phyloP scores from a whole-genome alignment of 2,888 invertebrate species.

The Acanthosepion lycidas region DNA sequence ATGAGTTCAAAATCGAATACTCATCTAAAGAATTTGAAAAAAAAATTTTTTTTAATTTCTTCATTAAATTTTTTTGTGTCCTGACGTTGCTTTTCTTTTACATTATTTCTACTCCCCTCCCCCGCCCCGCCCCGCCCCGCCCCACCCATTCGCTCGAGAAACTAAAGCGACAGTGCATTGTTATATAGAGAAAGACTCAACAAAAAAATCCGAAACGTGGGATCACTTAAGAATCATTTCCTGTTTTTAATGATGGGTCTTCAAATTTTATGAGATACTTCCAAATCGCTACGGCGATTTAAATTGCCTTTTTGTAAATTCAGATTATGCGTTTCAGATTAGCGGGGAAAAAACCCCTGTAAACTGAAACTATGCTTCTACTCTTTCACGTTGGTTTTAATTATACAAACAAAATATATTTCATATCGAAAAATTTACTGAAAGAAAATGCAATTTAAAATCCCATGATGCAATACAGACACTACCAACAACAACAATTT shows the following conservation, averaged over 20 bases:
- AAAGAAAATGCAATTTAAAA: neutral
- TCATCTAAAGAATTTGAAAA: neutral
- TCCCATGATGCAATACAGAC: neutral
- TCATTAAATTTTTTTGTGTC: neutral
- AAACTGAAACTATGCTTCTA: neutral
- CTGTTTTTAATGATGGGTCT: conserved; percentile 33
- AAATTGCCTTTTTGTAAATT: conserved; percentile 33
- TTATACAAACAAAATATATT: conserved; percentile 20
- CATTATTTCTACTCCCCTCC: neutral
- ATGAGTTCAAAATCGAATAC: neutral
- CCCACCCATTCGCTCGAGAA: neutral
- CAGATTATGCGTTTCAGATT: conserved; percentile 17
- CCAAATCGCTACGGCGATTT: neutral
- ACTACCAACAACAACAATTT: neutral
- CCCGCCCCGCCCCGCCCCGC: too few relatives aligned
- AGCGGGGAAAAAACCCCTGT: neutral
- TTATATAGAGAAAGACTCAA: neutral
- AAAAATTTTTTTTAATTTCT: too few relatives aligned
- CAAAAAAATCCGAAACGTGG: neutral
- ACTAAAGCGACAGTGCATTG: neutral
- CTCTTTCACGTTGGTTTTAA: neutral
- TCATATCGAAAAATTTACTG: neutral
- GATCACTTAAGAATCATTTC: neutral
- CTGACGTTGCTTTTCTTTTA: neutral
- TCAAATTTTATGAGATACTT: conserved; percentile 33